Evolutionary conservation across 2,888 invertebrate species (phyloP).

Genomic region (Dynastes maya): DNA sequence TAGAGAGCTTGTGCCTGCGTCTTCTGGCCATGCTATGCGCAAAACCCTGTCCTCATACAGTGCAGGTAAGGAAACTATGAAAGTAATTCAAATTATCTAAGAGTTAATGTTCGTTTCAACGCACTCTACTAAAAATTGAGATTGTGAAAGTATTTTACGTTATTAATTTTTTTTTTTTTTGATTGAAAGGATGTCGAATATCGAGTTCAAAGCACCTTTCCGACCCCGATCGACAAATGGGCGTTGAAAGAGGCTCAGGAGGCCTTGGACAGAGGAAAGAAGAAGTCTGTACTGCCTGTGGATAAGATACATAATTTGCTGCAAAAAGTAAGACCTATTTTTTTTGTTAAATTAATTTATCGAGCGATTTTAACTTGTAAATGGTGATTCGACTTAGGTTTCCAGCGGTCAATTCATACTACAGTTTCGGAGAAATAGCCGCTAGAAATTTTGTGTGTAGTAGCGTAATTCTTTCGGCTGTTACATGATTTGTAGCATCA

Average conservation of each 20-base stretch:
- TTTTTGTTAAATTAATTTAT: slow-evolving; percentile 14
- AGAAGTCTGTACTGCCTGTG: slow-evolving; percentile 84
- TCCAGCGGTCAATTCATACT: no score
- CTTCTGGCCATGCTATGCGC: slow-evolving; percentile 92
- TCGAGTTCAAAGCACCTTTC: slow-evolving; percentile 91
- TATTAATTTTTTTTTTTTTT: slow-evolving; percentile 8
- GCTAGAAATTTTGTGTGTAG: no score
- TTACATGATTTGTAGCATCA: no score
- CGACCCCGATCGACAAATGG: slow-evolving; percentile 96
- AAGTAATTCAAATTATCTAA: not conserved
- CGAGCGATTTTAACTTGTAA: not conserved
- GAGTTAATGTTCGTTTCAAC: not conserved
- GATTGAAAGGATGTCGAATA: slow-evolving; percentile 88
- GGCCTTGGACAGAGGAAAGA: slow-evolving; percentile 85
- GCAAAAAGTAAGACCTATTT: slow-evolving; percentile 76
- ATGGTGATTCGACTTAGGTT: not conserved
- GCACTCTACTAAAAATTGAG: no score
- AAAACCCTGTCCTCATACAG: slow-evolving; percentile 86
- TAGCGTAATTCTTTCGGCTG: no score
- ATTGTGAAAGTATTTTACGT: no score
- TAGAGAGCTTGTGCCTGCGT: slow-evolving; percentile 91
- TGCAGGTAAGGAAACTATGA: slow-evolving; percentile 72
- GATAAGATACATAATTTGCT: slow-evolving; percentile 92
- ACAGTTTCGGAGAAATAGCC: no score
- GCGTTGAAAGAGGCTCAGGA: slow-evolving; percentile 92